Conservation (phyloP, 2,797 vertebrate species). For the Microctenopoma stevenorrisi region DNA sequence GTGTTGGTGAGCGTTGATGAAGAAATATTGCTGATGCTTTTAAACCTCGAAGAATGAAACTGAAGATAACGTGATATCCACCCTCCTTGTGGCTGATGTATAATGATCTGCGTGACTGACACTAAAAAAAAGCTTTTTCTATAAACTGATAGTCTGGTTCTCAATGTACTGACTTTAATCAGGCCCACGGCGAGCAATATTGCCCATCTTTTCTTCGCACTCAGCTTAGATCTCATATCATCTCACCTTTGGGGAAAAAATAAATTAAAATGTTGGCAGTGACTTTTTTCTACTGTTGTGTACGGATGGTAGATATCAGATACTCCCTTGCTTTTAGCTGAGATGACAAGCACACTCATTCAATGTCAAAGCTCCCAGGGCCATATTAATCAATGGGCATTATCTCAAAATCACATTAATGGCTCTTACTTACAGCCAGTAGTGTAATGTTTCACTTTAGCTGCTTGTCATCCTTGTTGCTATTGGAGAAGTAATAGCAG, state of each 20-base stretch:
- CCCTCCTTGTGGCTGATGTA: constrained; percentile 37
- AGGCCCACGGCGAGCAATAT: constrained; percentile 56
- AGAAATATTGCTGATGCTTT: constrained; percentile 57
- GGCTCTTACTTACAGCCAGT: constrained; percentile 57
- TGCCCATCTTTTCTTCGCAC: constrained; percentile 32
- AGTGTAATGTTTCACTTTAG: constrained; percentile 64
- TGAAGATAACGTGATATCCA: constrained; percentile 53
- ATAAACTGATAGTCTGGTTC: constrained; percentile 51
- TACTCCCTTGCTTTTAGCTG: constrained; percentile 45
- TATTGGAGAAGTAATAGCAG: constrained; percentile 28
- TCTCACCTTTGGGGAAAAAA: constrained; percentile 64
- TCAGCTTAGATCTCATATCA: constrained; percentile 58
- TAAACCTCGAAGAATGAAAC: constrained; percentile 56
- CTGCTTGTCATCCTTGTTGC: constrained; percentile 50
- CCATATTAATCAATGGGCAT: constrained; percentile 72
- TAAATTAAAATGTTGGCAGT: constrained; percentile 63
- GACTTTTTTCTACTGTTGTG: constrained; percentile 24
- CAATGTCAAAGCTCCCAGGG: constrained; percentile 60
- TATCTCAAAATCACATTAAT: constrained; percentile 76
- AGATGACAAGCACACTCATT: constrained; percentile 64
- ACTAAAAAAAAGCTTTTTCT: constrained; percentile 44
- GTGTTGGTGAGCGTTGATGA: constrained; percentile 34
- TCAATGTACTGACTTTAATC: constrained; percentile 59
- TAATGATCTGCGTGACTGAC: constrained; percentile 61
- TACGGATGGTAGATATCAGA: constrained; percentile 63